These are phyloP conservation scores for Apocheima hispidaria DNA, from an alignment of 2,888 invertebrate species.

Conservation along the genomic window DNA sequence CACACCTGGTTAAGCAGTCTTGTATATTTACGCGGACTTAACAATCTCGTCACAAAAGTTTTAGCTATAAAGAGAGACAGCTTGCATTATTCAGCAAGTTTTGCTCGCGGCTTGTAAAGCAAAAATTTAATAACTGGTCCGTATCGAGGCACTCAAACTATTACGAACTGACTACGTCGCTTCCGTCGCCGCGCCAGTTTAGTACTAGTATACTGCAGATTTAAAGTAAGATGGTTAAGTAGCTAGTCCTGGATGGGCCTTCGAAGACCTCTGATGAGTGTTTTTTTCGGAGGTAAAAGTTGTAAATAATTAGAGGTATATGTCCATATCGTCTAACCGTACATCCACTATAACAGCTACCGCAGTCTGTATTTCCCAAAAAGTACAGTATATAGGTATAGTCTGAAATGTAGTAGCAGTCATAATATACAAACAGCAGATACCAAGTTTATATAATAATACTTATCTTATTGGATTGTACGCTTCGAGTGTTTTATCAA, in stretches of 20 bases:
- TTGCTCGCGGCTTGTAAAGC: constrained; percentile 42
- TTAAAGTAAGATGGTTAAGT: background rate
- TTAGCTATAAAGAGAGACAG: constrained; percentile 11
- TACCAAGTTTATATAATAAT: too few relatives aligned
- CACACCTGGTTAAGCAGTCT: background rate
- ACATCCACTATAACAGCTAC: too few relatives aligned
- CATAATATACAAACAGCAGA: too few relatives aligned
- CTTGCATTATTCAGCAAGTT: constrained; percentile 25
- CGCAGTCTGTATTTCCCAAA: too few relatives aligned
- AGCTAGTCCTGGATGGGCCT: background rate
- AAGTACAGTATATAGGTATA: too few relatives aligned
- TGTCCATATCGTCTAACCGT: too few relatives aligned
- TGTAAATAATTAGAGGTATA: too few relatives aligned
- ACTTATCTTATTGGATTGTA: too few relatives aligned
- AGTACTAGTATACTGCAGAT: constrained; percentile 24
- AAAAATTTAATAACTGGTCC: constrained; percentile 64
- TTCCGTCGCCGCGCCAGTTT: constrained; percentile 41
- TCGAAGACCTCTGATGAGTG: too few relatives aligned
- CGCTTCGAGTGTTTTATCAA: too few relatives aligned
- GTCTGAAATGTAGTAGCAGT: too few relatives aligned
- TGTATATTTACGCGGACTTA: background rate
- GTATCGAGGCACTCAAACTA: constrained; percentile 67
- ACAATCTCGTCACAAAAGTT: constrained; percentile 20
- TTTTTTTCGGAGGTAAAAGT: too few relatives aligned
- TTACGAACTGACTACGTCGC: constrained; percentile 58